A percentile compares a stretch with the other conserved stretches of the same genome.
phyloP scores from a whole-genome alignment of 2,888 invertebrate species.

The Gortyna flavago region DNA sequence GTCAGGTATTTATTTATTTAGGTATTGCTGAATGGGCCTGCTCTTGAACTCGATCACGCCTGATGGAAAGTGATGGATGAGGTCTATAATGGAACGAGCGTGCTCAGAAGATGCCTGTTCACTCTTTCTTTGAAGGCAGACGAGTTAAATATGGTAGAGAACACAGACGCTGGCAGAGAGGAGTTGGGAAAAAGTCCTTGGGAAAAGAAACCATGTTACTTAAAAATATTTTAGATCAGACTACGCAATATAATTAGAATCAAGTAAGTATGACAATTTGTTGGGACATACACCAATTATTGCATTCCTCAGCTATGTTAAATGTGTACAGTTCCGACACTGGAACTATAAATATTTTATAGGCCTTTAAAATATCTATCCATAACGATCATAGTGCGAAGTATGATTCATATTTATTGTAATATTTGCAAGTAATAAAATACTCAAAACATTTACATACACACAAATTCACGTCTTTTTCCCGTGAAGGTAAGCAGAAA shows the following conservation, averaged over 20 bases:
- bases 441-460: background rate
- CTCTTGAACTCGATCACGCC: no score
- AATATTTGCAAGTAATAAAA: background rate
- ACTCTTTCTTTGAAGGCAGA: background rate
- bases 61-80: background rate
- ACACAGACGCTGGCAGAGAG: background rate
- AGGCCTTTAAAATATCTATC: constrained; percentile 4
- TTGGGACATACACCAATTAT: constrained; percentile 13
- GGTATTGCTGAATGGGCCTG: background rate
- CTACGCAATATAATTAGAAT: background rate
- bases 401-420: constrained; percentile 11
- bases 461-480: background rate
- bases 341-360: constrained; percentile 41
- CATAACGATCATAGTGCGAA: background rate
- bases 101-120: background rate
- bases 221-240: background rate
- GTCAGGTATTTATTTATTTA: background rate
- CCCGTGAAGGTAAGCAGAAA: background rate
- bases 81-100: background rate
- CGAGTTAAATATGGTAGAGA: background rate
- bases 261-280: constrained; percentile 2
- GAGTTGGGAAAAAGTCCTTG: no score
- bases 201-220: no score
- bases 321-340: constrained; percentile 16
- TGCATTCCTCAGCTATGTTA: constrained; percentile 18